These are phyloP conservation scores for Sinohyriopsis cumingii DNA, from an alignment of 2,888 invertebrate species.

Conservation along the genomic window DNA sequence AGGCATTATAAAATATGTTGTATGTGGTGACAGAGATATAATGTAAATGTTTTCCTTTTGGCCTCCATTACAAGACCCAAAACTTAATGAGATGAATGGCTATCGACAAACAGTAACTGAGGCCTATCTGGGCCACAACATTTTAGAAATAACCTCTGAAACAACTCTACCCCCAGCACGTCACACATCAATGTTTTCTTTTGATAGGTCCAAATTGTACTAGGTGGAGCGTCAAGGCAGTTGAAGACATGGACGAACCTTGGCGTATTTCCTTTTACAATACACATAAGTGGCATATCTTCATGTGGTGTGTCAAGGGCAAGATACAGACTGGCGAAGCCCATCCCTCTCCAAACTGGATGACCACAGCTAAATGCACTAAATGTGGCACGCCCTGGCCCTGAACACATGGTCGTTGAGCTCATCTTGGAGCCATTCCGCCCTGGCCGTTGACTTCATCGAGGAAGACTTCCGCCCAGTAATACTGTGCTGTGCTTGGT, in stretches of 20 bases:
- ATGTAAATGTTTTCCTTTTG: background rate
- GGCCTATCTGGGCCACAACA: conserved; percentile 5
- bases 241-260: too few species aligned
- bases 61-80: background rate
- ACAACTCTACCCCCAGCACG: conserved; percentile 1
- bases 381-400: too few species aligned
- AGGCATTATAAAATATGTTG: background rate
- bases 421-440: too few species aligned
- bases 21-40: conserved; percentile 1
- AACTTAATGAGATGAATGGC: background rate
- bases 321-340: too few species aligned
- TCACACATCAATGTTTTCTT: background rate
- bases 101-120: background rate
- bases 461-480: too few species aligned
- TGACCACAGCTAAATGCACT: too few species aligned
- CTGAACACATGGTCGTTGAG: too few species aligned
- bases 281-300: background rate
- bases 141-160: conserved; percentile 1
- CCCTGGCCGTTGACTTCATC: too few species aligned
- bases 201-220: background rate
- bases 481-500: too few species aligned
- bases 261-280: background rate
- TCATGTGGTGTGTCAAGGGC: too few species aligned
- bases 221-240: too few species aligned
- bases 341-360: too few species aligned